These are phyloP conservation scores for Eretmochelys imbricata DNA, from an alignment of 2,113 vertebrate species.

Conservation along the genomic window DNA sequence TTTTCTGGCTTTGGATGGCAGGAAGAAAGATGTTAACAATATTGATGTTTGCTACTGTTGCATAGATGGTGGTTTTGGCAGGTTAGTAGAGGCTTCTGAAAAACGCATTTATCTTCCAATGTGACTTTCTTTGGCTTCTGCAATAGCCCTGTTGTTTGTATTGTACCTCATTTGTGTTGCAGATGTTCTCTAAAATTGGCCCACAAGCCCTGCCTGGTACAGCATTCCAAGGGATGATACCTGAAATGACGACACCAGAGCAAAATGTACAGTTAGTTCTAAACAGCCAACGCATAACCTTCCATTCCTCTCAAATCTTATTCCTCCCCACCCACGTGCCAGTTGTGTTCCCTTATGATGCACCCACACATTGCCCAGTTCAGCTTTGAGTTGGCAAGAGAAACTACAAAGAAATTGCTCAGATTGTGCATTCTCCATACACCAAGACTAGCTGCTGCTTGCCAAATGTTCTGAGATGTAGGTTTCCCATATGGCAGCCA, in stretches of 20 bases:
- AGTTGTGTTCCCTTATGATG: conserved; percentile 53
- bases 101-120: background rate
- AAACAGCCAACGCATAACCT: background rate
- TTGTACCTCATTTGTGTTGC: conserved; percentile 92
- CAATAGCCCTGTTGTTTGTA: background rate
- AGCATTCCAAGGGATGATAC: conserved; percentile 96
- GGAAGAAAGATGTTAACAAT: background rate
- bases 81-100: background rate
- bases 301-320: background rate
- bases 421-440: background rate
- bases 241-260: conserved; percentile 75
- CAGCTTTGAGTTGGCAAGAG: conserved; percentile 33
- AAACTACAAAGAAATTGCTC: conserved; percentile 18
- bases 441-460: background rate
- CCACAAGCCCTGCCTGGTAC: conserved; percentile 94
- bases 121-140: background rate
- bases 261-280: conserved; percentile 29
- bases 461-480: conserved; percentile 65
- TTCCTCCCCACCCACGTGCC: conserved; percentile 29
- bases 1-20: background rate
- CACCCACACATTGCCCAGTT: background rate
- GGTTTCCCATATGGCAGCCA: conserved; percentile 67
- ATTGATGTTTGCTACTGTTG: background rate
- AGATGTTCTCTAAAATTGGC: conserved; percentile 88
- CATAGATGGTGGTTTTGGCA: background rate